A percentile compares a stretch with the other conserved stretches of the same genome.
These are phyloP conservation scores for Epinephelus fuscoguttatus DNA, from an alignment of 2,113 vertebrate species.

Conservation along the genomic window DNA sequence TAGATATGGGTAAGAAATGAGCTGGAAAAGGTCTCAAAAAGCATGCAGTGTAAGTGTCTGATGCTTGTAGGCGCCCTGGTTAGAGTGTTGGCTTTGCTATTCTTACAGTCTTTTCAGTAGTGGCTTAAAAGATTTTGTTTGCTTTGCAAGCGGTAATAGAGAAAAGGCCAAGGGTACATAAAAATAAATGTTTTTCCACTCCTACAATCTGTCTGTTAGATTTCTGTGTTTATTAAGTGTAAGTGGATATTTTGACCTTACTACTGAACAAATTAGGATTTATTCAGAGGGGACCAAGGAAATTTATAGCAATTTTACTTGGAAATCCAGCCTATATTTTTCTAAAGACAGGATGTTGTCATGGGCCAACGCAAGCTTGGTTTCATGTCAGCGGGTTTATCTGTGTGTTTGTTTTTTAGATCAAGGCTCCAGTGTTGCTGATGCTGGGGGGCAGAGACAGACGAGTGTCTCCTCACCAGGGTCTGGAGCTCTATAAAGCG, in stretches of 20 bases:
- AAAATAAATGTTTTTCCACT: neutral
- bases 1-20: too few relatives aligned
- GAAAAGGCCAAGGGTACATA: neutral
- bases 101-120: neutral
- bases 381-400: neutral
- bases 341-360: neutral
- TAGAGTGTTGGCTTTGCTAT: neutral
- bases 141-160: neutral
- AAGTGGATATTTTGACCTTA: neutral
- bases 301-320: neutral
- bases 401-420: conserved; percentile 67
- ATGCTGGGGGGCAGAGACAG: conserved; percentile 86
- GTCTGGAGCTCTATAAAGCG: conserved; percentile 87
- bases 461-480: conserved; percentile 87
- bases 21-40: too few relatives aligned
- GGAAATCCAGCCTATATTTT: neutral
- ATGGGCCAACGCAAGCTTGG: neutral
- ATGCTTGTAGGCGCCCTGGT: too few relatives aligned
- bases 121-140: neutral
- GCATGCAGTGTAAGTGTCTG: too few relatives aligned
- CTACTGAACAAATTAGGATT: neutral
- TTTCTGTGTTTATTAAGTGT: neutral
- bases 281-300: neutral
- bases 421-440: conserved; percentile 84
- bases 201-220: neutral